These are phyloP conservation scores for Dicyrtoma fusca DNA, from an alignment of 2,888 invertebrate genomes.

Conservation along the genomic window DNA sequence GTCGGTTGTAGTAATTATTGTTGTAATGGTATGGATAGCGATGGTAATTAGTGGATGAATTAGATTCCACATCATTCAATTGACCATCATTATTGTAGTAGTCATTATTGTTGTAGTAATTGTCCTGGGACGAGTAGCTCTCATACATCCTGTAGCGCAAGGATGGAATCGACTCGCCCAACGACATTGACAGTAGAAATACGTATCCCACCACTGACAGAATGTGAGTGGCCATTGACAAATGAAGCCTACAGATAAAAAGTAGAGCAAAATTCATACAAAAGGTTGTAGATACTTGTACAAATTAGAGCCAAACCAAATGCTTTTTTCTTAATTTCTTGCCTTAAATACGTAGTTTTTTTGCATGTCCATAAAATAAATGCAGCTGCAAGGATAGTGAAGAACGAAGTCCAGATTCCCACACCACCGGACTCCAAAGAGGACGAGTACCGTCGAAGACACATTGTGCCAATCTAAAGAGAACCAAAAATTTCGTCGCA, in stretches of 20 bases:
- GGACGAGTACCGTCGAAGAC: conserved; percentile 22
- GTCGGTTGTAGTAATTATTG: neutral
- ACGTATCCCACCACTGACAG: conserved; percentile 9
- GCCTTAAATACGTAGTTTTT: conserved; percentile 17
- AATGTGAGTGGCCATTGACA: conserved; percentile 46
- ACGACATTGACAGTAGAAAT: neutral
- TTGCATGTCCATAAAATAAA: conserved; percentile 28
- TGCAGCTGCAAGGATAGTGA: conserved; percentile 36
- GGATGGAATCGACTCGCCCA: neutral
- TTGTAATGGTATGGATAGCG: neutral
- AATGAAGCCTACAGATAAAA: conserved; percentile 37
- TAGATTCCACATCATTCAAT: neutral
- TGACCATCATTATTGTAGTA: neutral
- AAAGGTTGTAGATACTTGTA: neutral
- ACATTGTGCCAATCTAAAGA: conserved; percentile 35
- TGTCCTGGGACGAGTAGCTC: neutral
- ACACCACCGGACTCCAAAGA: neutral
- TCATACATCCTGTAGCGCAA: neutral
- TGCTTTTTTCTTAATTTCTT: neutral
- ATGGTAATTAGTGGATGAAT: neutral
- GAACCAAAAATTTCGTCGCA: no score
- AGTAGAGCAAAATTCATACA: neutral
- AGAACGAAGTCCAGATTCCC: conserved; percentile 40
- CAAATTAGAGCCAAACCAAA: neutral
- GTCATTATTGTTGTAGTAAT: neutral